Evolutionary conservation across 2,797 vertebrate genomes (phyloP).

Genomic region (Neomorphus geoffroyi): DNA sequence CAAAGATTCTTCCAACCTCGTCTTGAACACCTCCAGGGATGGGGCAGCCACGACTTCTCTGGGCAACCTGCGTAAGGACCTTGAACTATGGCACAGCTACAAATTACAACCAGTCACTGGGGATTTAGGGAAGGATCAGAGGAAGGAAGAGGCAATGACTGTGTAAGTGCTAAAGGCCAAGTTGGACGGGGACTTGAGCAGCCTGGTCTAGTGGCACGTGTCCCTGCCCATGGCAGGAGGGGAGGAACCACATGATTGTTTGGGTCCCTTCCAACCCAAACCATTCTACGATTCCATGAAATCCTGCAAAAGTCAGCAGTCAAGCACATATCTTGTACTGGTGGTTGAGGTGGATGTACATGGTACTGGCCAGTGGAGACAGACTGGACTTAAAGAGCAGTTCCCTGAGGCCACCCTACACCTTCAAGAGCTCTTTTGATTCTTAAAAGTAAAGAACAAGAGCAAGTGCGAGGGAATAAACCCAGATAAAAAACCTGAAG

Average conservation of each 20-base stretch:
- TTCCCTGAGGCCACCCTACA: background rate
- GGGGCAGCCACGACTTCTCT: too few species aligned
- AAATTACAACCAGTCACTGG: background rate
- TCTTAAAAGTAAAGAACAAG: background rate
- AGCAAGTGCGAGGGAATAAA: background rate
- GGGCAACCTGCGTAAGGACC: background rate
- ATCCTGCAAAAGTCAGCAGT: background rate
- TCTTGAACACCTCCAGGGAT: too few species aligned
- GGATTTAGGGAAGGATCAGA: background rate
- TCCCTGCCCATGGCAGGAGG: too few species aligned
- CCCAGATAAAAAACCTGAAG: background rate
- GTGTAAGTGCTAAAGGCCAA: too few species aligned
- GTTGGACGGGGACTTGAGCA: too few species aligned
- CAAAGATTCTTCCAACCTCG: too few species aligned
- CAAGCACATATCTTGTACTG: background rate
- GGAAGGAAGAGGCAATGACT: background rate
- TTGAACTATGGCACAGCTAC: background rate
- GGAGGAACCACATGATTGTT: too few species aligned
- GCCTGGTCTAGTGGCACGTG: too few species aligned
- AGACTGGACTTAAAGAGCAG: background rate
- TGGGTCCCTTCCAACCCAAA: too few species aligned
- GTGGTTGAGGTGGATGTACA: background rate
- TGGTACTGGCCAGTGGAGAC: fast-evolving
- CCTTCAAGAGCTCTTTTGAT: background rate
- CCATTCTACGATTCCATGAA: too few species aligned